A percentile compares a stretch with the other conserved stretches of the same genome.
These are phyloP conservation scores for Drosophila nr. perissopoda DNA, from an alignment of 2,888 invertebrate genomes.

Conservation along the genomic window DNA sequence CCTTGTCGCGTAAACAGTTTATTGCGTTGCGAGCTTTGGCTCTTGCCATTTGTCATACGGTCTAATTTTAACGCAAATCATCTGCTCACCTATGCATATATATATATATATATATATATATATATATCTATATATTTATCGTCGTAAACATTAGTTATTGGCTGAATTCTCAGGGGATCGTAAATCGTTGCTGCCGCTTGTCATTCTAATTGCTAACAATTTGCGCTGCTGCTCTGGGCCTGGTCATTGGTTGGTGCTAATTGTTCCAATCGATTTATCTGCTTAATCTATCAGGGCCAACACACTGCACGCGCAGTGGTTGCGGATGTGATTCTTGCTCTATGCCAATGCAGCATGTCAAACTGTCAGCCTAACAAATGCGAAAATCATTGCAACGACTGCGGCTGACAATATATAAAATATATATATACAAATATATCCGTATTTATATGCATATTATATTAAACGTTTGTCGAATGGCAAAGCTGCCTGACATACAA, in stretches of 20 bases:
- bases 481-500: not conserved
- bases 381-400: not conserved
- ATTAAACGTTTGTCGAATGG: not conserved
- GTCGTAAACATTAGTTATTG: constrained; percentile 57
- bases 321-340: constrained; percentile 29
- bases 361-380: constrained; percentile 20
- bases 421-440: not conserved
- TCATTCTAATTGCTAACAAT: constrained; percentile 54
- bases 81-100: constrained; percentile 38
- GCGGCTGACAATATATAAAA: not conserved
- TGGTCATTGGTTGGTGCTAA: constrained; percentile 31
- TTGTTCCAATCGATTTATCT: constrained; percentile 45
- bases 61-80: constrained; percentile 65
- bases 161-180: constrained; percentile 34
- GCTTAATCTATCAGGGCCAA: constrained; percentile 33
- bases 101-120: constrained; percentile 1
- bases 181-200: constrained; percentile 34
- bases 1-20: constrained; percentile 74
- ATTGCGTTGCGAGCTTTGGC: constrained; percentile 65
- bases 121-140: constrained; percentile 14
- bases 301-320: constrained; percentile 10
- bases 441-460: not conserved
- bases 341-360: constrained; percentile 32
- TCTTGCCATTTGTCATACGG: constrained; percentile 50
- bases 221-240: constrained; percentile 58